A percentile compares a stretch with the other conserved stretches of the same genome.
Evolutionary conservation across 2,113 vertebrate species (phyloP).

Genomic region (Percina caprodes): DNA sequence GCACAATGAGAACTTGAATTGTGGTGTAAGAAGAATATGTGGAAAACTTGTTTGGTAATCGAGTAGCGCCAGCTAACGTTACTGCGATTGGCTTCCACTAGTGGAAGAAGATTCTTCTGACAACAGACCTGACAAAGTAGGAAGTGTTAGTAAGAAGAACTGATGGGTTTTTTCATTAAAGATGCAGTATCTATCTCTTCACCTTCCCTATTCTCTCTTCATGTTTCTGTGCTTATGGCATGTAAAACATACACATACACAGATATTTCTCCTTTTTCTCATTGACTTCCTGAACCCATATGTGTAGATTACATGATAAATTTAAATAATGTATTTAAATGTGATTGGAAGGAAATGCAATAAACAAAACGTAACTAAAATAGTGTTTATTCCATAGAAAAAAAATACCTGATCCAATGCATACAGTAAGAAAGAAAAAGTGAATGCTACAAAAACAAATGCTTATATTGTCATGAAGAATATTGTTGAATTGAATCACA

Average conservation of each 20-base stretch:
- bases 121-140: too few relatives aligned
- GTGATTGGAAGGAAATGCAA: slow-evolving; percentile 4
- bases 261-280: not conserved
- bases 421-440: slow-evolving; percentile 61
- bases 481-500: slow-evolving; percentile 40
- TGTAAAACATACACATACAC: not conserved
- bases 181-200: not conserved
- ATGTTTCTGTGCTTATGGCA: not conserved
- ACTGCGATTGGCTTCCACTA: not conserved
- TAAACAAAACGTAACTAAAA: slow-evolving; percentile 70
- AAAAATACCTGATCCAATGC: slow-evolving; percentile 57
- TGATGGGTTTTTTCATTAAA: not conserved
- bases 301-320: not conserved
- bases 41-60: not conserved
- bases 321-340: not conserved
- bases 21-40: not conserved
- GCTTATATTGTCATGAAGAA: slow-evolving; percentile 44
- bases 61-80: not conserved
- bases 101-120: not conserved
- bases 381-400: slow-evolving; percentile 77
- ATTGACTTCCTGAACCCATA: not conserved
- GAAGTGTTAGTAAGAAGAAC: too few relatives aligned
- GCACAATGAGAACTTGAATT: not conserved
- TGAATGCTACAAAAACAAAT: slow-evolving; percentile 54
- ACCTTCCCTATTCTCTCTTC: not conserved